These are phyloP conservation scores for Chiloscyllium plagiosum DNA, from an alignment of 2,113 vertebrate species.

Conservation along the genomic window DNA sequence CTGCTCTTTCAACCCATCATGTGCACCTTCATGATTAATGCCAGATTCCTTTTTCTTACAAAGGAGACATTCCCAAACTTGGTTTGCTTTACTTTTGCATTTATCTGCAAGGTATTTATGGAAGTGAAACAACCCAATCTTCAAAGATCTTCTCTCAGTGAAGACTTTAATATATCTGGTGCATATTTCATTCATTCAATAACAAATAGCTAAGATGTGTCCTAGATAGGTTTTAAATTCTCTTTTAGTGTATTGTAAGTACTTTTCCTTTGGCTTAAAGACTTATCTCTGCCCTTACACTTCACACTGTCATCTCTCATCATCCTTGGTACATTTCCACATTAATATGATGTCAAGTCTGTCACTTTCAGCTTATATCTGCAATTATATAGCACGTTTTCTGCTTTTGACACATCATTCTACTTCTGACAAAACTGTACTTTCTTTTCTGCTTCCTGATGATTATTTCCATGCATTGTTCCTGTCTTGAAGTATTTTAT, in stretches of 20 bases:
- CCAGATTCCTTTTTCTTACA: neutral
- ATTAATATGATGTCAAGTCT: neutral
- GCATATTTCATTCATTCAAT: neutral
- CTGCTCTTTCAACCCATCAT: too few relatives aligned
- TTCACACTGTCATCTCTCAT: neutral
- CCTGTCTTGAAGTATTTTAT: neutral
- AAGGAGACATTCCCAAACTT: neutral
- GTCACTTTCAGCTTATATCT: neutral
- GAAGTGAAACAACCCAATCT: neutral
- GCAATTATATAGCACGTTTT: neutral
- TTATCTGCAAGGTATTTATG: neutral
- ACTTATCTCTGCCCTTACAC: conserved; percentile 2
- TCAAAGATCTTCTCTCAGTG: neutral
- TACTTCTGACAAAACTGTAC: neutral
- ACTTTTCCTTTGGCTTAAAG: neutral
- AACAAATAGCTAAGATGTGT: neutral
- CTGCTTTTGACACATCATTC: neutral
- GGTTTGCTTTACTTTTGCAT: neutral
- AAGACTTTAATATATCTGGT: neutral
- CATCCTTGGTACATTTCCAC: neutral
- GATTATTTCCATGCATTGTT: neutral
- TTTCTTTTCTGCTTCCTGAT: neutral
- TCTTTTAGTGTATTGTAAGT: neutral
- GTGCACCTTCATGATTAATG: too few relatives aligned
- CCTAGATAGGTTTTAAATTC: neutral